These are phyloP conservation scores for Bos taurus DNA, from an alignment of 2,113 vertebrate species.

Conservation along the genomic window DNA sequence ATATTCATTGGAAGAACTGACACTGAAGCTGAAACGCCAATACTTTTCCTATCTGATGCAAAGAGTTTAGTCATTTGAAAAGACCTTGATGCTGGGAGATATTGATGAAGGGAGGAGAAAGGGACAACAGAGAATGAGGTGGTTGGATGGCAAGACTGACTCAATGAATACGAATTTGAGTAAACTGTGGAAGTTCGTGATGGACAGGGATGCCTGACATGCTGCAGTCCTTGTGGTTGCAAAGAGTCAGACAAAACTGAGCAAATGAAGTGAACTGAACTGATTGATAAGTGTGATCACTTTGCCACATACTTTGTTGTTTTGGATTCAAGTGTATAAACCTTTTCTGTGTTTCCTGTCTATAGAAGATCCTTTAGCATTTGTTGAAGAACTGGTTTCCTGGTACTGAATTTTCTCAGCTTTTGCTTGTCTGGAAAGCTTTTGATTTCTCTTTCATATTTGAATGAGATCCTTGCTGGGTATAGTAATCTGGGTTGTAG, in stretches of 20 bases:
- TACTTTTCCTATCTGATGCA: fast-evolving
- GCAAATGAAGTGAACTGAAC: background rate
- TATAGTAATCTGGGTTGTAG: background rate
- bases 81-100: background rate
- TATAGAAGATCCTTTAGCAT: background rate
- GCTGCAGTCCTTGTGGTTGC: background rate
- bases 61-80: background rate
- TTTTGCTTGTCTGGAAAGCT: background rate
- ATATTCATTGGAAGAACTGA: background rate
- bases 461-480: background rate
- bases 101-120: background rate
- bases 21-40: background rate
- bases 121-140: background rate
- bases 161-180: background rate
- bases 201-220: background rate
- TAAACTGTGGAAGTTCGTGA: background rate
- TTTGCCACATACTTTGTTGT: background rate
- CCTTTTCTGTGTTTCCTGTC: background rate
- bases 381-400: background rate
- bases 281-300: background rate
- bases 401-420: background rate
- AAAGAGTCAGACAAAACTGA: background rate
- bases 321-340: background rate
- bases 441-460: background rate
- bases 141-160: background rate